These are phyloP conservation scores for Druceiella hillmani DNA, from an alignment of 2,888 invertebrate species.

Conservation along the genomic window DNA sequence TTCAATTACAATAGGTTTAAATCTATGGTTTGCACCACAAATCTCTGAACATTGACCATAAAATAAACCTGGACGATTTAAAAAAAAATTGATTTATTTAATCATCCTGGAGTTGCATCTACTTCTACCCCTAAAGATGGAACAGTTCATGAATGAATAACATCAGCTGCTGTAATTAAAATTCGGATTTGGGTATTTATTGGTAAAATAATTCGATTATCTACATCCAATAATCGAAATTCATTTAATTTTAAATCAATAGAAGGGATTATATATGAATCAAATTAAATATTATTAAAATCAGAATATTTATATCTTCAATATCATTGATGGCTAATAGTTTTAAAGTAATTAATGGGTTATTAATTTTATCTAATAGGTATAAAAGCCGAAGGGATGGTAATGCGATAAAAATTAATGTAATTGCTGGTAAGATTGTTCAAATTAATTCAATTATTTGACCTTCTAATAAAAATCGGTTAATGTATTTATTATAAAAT, in stretches of 20 bases:
- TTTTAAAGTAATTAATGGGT: conserved; percentile 54
- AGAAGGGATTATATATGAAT: conserved; percentile 55
- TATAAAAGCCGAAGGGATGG: conserved; percentile 58
- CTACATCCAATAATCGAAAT: conserved; percentile 59
- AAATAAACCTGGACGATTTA: conserved; percentile 59
- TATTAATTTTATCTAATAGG: conserved; percentile 56
- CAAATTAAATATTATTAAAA: conserved; percentile 54
- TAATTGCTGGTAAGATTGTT: conserved; percentile 56
- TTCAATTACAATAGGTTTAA: conserved; percentile 71
- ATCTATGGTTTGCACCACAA: conserved; percentile 74
- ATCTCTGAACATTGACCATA: conserved; percentile 79
- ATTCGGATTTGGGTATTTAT: conserved; percentile 59
- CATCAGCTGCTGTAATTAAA: conserved; percentile 57
- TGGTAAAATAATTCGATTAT: conserved; percentile 56
- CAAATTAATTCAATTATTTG: conserved; percentile 61
- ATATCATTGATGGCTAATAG: conserved; percentile 62
- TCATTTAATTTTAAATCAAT: conserved; percentile 33
- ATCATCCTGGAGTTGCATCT: conserved; percentile 59
- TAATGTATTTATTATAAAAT: conserved; percentile 52
- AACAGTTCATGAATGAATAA: conserved; percentile 62
- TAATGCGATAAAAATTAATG: conserved; percentile 57
- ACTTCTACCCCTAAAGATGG: conserved; percentile 59
- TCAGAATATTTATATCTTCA: conserved; percentile 64
- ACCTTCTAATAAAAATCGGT: conserved; percentile 52
- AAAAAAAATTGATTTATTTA: conserved; percentile 58